Conservation (phyloP, 2,797 vertebrate genomes). For the Rhynchotus rufescens region DNA sequence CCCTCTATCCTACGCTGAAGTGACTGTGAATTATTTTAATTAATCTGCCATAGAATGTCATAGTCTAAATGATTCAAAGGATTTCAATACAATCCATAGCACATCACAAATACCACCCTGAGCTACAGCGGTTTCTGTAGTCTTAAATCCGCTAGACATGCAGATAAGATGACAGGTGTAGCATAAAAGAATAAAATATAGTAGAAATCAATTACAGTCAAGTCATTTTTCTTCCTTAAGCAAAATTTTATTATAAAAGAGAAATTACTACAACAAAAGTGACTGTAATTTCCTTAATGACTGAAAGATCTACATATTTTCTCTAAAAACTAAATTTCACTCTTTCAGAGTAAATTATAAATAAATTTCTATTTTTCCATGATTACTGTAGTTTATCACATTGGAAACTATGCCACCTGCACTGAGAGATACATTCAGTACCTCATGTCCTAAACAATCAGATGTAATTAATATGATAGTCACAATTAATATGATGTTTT, state of each 20-base stretch:
- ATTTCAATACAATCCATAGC: slow-evolving; percentile 68
- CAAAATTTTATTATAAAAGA: slow-evolving; percentile 69
- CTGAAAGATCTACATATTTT: slow-evolving; percentile 68
- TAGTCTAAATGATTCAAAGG: slow-evolving; percentile 75
- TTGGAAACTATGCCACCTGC: slow-evolving; percentile 66
- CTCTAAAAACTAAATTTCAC: slow-evolving; percentile 54
- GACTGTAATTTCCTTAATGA: slow-evolving; percentile 72
- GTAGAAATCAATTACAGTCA: slow-evolving; percentile 75
- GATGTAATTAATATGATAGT: slow-evolving; percentile 72
- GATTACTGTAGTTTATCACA: slow-evolving; percentile 48
- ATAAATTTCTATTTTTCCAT: slow-evolving; percentile 67
- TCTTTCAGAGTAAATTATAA: slow-evolving; percentile 70
- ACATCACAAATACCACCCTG: slow-evolving; percentile 67
- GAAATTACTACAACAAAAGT: slow-evolving; percentile 71
- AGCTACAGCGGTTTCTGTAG: slow-evolving; percentile 42
- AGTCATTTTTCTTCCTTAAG: slow-evolving; percentile 73
- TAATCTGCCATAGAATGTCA: slow-evolving; percentile 75
- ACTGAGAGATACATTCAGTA: slow-evolving; percentile 49
- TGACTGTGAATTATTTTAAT: slow-evolving; percentile 79
- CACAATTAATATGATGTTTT: slow-evolving; percentile 79
- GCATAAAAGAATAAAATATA: slow-evolving; percentile 68
- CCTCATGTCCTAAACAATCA: slow-evolving; percentile 66
- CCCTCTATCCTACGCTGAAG: slow-evolving; percentile 46
- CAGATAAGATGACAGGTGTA: slow-evolving; percentile 73
- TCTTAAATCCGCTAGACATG: slow-evolving; percentile 67